Base-by-base conservation (phyloP, 2,888 invertebrate species). In the Tipula confusa region DNA sequence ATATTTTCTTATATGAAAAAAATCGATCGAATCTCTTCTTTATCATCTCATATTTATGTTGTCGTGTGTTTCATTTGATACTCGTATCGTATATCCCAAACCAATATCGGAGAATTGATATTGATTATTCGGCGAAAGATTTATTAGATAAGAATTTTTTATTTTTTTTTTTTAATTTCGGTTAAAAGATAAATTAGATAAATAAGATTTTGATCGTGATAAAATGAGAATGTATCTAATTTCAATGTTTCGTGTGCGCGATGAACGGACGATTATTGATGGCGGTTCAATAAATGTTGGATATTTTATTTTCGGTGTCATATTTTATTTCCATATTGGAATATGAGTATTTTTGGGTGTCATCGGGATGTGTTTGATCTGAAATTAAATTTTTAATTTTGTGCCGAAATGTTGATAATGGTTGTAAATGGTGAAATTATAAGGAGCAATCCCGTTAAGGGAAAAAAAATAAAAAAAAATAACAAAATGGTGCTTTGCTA, bases 151-250 rank as follows among this genome's bases (percentile, higher is more conserved):
- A 24, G 3, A 48, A 18, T 38, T 48, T 48, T 15, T 48, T 64
- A 3, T 64, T 64, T 18, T 64, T 64, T 6, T 64, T 64, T 9
- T 38, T 33, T n/a, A n/a, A n/a, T n/a, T 31, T 31, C 31, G 64
- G 64, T 64, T 43, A 43, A 64, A 64, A 24, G 64, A 64, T 24
- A 64, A 64, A 64, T 64, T 64, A 64, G 64, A 64, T 64, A 64
- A 64, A 64, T 64, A 64, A 64, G 64, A 64, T 64, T 64, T 64
- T 64, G 64, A 64, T 64, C 64, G 64, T 64, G 64, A 64, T 64
- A 64, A 64, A 64, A 64, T 64, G 64, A 11, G 11, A 64, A 64
- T 9, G 24, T 64, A 64, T 64, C 64, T 24, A 64, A 64, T 64
- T 64, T 64, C 64, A 64, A 64, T 24, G 64, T 3, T 64, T 9